These are phyloP conservation scores for Amphipyra tragopoginis DNA, from an alignment of 2,888 invertebrate genomes.

Conservation along the genomic window DNA sequence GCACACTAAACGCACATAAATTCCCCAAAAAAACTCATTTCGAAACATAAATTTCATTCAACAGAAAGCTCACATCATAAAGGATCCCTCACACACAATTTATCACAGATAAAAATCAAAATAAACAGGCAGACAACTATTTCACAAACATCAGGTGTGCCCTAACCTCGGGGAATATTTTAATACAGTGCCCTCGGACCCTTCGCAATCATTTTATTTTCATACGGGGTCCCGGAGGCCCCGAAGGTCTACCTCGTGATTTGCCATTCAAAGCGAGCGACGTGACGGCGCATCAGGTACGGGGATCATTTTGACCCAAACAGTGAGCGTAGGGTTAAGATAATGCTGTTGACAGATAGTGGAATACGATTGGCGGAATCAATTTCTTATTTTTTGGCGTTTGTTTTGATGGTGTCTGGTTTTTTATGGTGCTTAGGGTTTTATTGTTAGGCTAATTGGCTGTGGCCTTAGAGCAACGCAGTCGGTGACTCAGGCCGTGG, in stretches of 20 bases:
- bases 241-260: conserved; percentile 88
- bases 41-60: conserved; percentile 43
- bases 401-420: conserved; percentile 27
- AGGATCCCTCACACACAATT: conserved; percentile 67
- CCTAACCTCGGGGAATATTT: conserved; percentile 84
- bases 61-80: conserved; percentile 54
- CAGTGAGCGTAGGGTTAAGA: conserved; percentile 75
- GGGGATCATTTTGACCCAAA: conserved; percentile 71
- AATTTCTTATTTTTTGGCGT: conserved; percentile 66
- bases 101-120: conserved; percentile 78
- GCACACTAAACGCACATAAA: not conserved
- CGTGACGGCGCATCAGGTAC: conserved; percentile 83
- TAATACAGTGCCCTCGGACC: conserved; percentile 83
- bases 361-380: conserved; percentile 77
- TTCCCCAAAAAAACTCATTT: not conserved
- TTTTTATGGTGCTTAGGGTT: conserved; percentile 10
- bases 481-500: too few species aligned
- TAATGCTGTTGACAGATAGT: conserved; percentile 85
- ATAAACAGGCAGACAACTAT: conserved; percentile 76
- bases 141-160: conserved; percentile 85
- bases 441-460: too few species aligned
- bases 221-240: conserved; percentile 85
- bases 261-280: conserved; percentile 86
- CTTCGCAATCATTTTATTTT: conserved; percentile 89
- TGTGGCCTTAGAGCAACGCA: too few species aligned